Evolutionary conservation across 2,113 vertebrate genomes (phyloP), one percentile per base, ranked within the genome.

Genomic region (Leptodactylus fuscus): DNA sequence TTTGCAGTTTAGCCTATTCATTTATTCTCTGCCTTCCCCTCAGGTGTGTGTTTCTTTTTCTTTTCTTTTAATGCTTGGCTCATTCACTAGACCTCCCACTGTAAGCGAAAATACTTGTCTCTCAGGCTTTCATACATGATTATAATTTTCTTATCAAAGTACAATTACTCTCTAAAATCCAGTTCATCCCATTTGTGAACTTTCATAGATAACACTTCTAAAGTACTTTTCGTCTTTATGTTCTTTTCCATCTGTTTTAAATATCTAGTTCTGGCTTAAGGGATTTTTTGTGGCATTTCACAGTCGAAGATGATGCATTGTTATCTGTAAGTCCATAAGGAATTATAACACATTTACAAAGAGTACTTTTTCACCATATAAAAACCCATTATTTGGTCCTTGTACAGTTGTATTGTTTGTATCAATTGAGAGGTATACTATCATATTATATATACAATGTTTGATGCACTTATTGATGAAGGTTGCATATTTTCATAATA

Each of bases 81-180:
- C 88, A 16, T 75, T 92, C 89, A 90, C 92, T 92, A 55, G 75
- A 87, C 88, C 89, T 92, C 91, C 92, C 88, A 93, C 91, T 84
- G 78, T 7, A 74, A 75, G 87, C 85, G 86, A 73, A 83, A 90
- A 89, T 88, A 74, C 82, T 89, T 87, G 79, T 90, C 88, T 87
- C 85, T 85, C 89, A 89, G 79, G 77, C 87, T 85, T 88, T 18
- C 85, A 16, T 18, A 71, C 7, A 81, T 87, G 70, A 87, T 73
- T 90, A 41, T 85, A 87, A 89, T 91, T 93, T 94, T 87, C 87
- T 87, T 83, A 88, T 90, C 90, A 89, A 81, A 81, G 77, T 87
- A 90, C 87, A 88, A 88, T 88, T 87, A 48, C n/a, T 85, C 67
- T 29, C 75, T 87, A 79, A 53, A 22, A 89, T 87, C 74, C 22